These are phyloP conservation scores for Ditylenchus dipsaci DNA, from an alignment of 1,140 invertebrate species.

Conservation along the genomic window DNA sequence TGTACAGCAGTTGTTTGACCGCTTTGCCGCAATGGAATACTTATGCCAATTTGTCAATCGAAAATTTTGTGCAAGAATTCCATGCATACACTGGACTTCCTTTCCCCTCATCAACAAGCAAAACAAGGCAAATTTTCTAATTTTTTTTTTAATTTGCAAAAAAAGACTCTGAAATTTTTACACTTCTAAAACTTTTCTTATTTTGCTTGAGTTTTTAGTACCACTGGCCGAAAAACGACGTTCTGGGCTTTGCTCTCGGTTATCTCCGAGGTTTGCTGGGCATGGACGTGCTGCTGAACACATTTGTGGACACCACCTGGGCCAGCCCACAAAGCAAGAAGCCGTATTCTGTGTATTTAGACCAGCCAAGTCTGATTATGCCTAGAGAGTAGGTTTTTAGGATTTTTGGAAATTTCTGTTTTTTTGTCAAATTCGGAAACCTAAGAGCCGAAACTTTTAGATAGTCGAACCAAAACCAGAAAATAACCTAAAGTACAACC, in stretches of 20 bases:
- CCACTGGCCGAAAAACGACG: constrained; percentile 3
- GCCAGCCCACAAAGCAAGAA: constrained; percentile 32
- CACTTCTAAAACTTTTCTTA: no score
- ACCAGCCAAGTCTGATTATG: constrained; percentile 29
- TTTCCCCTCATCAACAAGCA: constrained; percentile 3
- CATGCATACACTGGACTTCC: background rate
- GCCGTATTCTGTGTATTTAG: constrained; percentile 39
- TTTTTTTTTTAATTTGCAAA: no score
- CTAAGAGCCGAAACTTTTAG: no score
- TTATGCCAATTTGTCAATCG: background rate
- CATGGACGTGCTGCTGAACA: constrained; percentile 33
- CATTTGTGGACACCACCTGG: constrained; percentile 49
- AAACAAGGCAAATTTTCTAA: background rate
- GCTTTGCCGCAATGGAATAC: constrained; percentile 1
- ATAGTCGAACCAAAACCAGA: no score
- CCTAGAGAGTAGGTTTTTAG: background rate
- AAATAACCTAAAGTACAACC: no score
- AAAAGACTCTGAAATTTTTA: no score
- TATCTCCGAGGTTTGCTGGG: constrained; percentile 29
- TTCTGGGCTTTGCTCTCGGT: constrained; percentile 21
- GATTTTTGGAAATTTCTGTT: no score
- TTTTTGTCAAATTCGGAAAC: no score
- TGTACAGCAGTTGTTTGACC: constrained; percentile 15
- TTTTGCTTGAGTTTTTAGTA: no score
- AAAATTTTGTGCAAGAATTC: background rate